Conservation (phyloP, 2,113 vertebrate species). For the Cavia porcellus region DNA sequence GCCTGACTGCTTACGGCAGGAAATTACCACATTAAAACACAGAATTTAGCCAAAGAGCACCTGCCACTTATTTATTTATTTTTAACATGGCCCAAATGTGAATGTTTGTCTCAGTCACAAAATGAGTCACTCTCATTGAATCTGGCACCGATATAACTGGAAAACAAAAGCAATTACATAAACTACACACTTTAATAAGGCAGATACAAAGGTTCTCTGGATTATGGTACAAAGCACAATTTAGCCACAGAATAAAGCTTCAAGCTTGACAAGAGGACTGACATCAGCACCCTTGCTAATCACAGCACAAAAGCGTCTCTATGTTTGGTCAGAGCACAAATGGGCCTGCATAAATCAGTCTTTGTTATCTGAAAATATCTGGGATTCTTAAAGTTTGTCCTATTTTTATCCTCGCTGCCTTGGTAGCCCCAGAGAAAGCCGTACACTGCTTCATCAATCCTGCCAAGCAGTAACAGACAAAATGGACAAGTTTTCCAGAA, state of each 20-base stretch:
- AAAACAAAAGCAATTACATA: constrained; percentile 91
- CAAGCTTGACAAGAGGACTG: constrained; percentile 89
- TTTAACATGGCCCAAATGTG: constrained; percentile 86
- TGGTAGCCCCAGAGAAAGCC: constrained; percentile 75
- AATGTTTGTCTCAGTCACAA: constrained; percentile 87
- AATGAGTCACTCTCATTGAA: constrained; percentile 89
- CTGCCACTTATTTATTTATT: constrained; percentile 88
- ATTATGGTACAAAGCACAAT: constrained; percentile 91
- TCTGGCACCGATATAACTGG: constrained; percentile 87
- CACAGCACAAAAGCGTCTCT: constrained; percentile 92
- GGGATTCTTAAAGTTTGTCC: constrained; percentile 91
- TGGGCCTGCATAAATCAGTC: constrained; percentile 89
- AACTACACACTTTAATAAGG: constrained; percentile 88
- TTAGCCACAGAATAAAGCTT: constrained; percentile 90
- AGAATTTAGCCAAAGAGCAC: constrained; percentile 85
- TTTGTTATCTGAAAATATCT: constrained; percentile 95
- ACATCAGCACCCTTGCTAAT: constrained; percentile 91
- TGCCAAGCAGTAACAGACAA: neutral
- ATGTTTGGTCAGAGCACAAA: constrained; percentile 88
- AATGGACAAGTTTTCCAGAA: constrained; percentile 50
- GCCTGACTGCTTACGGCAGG: constrained; percentile 61
- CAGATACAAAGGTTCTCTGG: constrained; percentile 91
- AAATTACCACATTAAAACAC: constrained; percentile 81
- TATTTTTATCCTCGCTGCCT: constrained; percentile 90
- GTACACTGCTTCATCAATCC: constrained; percentile 59